phyloP scores from a whole-genome alignment of 2,797 vertebrate genomes.

The Odontamblyopus rebecca region DNA sequence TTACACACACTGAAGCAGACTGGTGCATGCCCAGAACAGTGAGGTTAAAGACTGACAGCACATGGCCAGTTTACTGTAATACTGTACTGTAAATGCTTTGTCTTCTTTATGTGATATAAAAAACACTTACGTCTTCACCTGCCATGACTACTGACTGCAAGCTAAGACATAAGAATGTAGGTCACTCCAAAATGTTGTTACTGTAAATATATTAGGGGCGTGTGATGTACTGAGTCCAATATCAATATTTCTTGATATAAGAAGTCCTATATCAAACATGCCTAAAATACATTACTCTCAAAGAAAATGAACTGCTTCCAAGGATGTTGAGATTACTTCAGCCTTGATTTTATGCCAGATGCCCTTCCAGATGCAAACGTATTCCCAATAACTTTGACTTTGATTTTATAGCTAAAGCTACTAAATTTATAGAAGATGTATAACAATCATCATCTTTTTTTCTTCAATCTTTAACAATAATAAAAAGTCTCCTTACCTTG shows the following conservation, averaged over 20 bases:
- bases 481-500: constrained; percentile 85
- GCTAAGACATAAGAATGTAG: background rate
- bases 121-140: background rate
- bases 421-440: background rate
- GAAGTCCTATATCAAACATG: background rate
- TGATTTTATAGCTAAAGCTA: background rate
- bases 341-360: background rate
- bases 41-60: constrained; percentile 11
- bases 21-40: constrained; percentile 13
- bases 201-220: background rate
- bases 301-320: background rate
- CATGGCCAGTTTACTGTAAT: background rate
- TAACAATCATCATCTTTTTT: background rate
- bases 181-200: background rate
- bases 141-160: background rate
- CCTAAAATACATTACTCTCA: background rate
- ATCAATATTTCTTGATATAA: background rate
- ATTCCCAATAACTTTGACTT: background rate
- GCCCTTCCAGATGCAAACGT: background rate
- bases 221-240: background rate
- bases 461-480: background rate
- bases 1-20: constrained; percentile 23
- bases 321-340: background rate
- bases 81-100: background rate
- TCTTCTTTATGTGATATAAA: background rate